These are phyloP conservation scores for Glomeris maerens DNA, from an alignment of 1,140 invertebrate genomes.

Conservation along the genomic window DNA sequence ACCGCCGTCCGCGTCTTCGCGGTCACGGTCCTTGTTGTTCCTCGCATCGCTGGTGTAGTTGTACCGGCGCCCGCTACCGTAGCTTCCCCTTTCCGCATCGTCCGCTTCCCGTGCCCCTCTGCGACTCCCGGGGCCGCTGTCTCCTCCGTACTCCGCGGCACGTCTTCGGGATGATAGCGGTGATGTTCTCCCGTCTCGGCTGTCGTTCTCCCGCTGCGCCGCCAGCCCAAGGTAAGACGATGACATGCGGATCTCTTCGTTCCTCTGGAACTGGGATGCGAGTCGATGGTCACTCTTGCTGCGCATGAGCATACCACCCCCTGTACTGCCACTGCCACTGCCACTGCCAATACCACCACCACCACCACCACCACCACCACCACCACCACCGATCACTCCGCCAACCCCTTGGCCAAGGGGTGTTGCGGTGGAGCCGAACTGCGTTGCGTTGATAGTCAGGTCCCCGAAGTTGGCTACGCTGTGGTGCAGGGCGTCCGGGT, in stretches of 20 bases:
- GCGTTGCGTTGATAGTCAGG: constrained; percentile 53
- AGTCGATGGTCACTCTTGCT: constrained; percentile 86
- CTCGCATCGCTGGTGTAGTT: constrained; percentile 48
- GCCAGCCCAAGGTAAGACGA: constrained; percentile 22
- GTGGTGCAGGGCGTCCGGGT: constrained; percentile 73
- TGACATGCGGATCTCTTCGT: constrained; percentile 48
- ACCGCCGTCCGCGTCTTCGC: constrained; percentile 42
- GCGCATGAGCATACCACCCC: constrained; percentile 63
- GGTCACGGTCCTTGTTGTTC: constrained; percentile 32
- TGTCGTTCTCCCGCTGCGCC: constrained; percentile 42
- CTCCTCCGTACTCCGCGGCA: no score
- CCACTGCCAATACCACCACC: no score
- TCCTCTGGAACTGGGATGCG: constrained; percentile 71
- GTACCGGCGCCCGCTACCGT: constrained; percentile 39
- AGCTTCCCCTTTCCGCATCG: constrained; percentile 7
- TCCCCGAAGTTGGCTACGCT: constrained; percentile 75
- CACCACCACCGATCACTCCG: constrained; percentile 10
- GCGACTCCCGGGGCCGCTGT: neutral
- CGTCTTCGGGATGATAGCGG: neutral
- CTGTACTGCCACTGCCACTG: constrained; percentile 44
- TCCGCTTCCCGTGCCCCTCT: constrained; percentile 19
- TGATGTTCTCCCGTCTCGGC: constrained; percentile 30
- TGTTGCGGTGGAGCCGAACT: constrained; percentile 28
- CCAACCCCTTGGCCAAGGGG: neutral
- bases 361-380: constrained; percentile 31